phyloP scores from a whole-genome alignment of 2,113 vertebrate genomes.

The Megaleporinus macrocephalus region DNA sequence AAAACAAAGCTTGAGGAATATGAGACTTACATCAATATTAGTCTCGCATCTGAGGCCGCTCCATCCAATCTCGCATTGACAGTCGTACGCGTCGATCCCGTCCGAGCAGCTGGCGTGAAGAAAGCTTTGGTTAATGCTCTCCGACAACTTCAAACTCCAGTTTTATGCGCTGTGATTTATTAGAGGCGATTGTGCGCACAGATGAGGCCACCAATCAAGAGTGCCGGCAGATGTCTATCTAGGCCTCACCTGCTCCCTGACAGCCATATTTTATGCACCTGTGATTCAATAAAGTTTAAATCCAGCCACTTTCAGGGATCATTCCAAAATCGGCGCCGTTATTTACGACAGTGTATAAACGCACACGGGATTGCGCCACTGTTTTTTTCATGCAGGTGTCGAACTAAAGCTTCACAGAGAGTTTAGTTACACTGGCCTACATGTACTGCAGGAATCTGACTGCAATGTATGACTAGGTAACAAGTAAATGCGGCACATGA shows the following conservation, averaged over 20 bases:
- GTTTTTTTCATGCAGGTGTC: too few species aligned
- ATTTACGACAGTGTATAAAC: neutral
- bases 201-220: conserved; percentile 2
- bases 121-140: conserved; percentile 35
- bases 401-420: too few species aligned
- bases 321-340: neutral
- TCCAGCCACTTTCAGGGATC: neutral
- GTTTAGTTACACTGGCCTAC: too few species aligned
- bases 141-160: conserved; percentile 37
- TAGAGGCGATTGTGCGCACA: conserved; percentile 38
- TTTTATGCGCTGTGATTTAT: conserved; percentile 51
- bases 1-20: neutral
- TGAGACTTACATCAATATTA: conserved; percentile 80
- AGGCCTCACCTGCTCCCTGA: neutral
- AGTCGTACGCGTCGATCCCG: conserved; percentile 71
- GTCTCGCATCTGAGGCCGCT: conserved; percentile 78
- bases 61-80: conserved; percentile 81
- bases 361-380: neutral
- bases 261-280: neutral
- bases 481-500: too few species aligned
- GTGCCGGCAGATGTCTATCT: neutral
- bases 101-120: conserved; percentile 79
- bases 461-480: too few species aligned
- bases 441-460: too few species aligned
- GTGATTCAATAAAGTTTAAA: neutral